Conservation (phyloP, 2,113 vertebrate genomes). For the Tychaedon coryphoeus region DNA sequence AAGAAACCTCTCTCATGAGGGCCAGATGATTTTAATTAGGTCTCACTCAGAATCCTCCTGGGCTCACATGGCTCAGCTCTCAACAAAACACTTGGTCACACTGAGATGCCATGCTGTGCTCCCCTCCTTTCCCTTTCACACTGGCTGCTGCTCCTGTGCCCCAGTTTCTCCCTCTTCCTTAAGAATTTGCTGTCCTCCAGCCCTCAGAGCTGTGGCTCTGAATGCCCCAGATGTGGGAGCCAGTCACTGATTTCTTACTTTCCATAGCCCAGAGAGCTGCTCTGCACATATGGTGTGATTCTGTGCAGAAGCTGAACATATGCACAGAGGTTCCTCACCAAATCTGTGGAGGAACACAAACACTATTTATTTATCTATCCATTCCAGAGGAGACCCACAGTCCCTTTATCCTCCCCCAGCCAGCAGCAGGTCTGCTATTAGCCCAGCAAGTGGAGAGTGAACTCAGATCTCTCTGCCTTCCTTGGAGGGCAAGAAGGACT, state of each 20-base stretch:
- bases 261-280: neutral
- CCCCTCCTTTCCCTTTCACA: neutral
- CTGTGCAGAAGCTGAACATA: neutral
- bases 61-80: neutral
- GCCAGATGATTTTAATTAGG: slow-evolving; percentile 54
- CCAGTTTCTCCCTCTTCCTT: neutral
- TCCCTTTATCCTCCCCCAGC: neutral
- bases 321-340: neutral
- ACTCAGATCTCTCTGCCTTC: neutral
- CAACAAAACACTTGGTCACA: neutral
- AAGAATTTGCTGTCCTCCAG: neutral
- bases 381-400: neutral
- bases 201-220: neutral
- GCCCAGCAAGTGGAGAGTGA: neutral
- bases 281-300: neutral
- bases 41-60: neutral
- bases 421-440: neutral
- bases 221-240: neutral
- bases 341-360: neutral
- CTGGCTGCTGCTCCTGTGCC: neutral
- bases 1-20: neutral
- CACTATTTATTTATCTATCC: neutral
- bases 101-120: neutral
- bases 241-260: neutral
- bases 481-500: too few species aligned